phyloP scores from a whole-genome alignment of 2,113 vertebrate species.

The Dromaius novaehollandiae region DNA sequence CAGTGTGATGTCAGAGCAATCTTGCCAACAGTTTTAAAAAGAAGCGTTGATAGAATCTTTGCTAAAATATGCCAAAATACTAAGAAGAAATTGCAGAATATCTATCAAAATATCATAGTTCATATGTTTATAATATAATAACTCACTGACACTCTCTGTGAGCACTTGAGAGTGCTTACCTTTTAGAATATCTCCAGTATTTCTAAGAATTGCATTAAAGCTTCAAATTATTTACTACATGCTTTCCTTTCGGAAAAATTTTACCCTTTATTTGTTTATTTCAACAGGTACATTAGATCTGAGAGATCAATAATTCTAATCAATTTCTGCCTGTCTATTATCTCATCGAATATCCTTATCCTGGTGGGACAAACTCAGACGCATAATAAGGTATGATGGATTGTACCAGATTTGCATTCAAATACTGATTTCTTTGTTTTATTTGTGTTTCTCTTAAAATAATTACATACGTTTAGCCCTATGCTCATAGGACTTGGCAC shows the following conservation, averaged over 20 bases:
- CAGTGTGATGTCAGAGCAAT: background rate
- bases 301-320: conserved; percentile 98
- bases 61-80: background rate
- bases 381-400: conserved; percentile 90
- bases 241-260: conserved; percentile 16
- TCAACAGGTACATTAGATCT: conserved; percentile 93
- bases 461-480: background rate
- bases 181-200: background rate
- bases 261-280: conserved; percentile 46
- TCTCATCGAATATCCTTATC: conserved; percentile 98
- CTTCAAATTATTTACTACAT: background rate
- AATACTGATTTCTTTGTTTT: background rate
- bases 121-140: background rate
- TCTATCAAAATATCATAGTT: background rate
- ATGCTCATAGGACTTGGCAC: background rate
- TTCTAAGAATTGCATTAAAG: background rate
- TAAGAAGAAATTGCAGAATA: background rate
- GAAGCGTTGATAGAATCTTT: background rate
- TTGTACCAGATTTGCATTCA: conserved; percentile 8
- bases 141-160: background rate
- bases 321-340: conserved; percentile 99
- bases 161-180: background rate
- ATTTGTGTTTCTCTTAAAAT: conserved; percentile 29
- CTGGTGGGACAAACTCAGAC: conserved; percentile 98
- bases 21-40: background rate